A percentile compares a stretch with the other conserved stretches of the same genome.
Evolutionary conservation across 2,113 vertebrate species (phyloP).

Genomic region (Aix galericulata): DNA sequence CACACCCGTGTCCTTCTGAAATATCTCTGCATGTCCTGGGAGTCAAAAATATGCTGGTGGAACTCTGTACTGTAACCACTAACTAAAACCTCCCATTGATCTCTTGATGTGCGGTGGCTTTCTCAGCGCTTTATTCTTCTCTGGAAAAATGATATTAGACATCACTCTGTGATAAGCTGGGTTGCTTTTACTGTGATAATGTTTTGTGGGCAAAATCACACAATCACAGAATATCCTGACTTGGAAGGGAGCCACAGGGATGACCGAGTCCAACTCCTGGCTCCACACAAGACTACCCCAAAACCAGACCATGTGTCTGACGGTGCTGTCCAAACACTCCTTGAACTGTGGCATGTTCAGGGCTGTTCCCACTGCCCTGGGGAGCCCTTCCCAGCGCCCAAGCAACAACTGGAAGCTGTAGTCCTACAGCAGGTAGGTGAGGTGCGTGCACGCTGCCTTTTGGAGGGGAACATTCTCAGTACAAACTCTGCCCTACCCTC

Average conservation of each 20-base stretch:
- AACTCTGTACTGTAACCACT: background rate
- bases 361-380: no score
- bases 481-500: background rate
- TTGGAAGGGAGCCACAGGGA: no score
- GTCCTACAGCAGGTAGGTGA: background rate
- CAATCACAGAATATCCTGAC: no score
- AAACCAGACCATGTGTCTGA: no score
- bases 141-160: background rate
- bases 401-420: background rate
- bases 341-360: no score
- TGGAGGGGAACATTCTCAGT: background rate
- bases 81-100: background rate
- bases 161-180: background rate
- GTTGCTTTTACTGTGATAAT: background rate
- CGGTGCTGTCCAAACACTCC: no score
- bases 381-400: no score
- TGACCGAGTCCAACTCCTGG: no score
- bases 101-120: background rate
- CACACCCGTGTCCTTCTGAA: background rate
- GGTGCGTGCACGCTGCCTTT: background rate
- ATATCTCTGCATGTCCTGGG: background rate
- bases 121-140: background rate
- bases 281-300: no score
- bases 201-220: background rate
- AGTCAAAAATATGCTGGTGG: background rate